These are phyloP conservation scores for Semicossyphus pulcher DNA, from an alignment of 2,113 vertebrate genomes.

Conservation along the genomic window DNA sequence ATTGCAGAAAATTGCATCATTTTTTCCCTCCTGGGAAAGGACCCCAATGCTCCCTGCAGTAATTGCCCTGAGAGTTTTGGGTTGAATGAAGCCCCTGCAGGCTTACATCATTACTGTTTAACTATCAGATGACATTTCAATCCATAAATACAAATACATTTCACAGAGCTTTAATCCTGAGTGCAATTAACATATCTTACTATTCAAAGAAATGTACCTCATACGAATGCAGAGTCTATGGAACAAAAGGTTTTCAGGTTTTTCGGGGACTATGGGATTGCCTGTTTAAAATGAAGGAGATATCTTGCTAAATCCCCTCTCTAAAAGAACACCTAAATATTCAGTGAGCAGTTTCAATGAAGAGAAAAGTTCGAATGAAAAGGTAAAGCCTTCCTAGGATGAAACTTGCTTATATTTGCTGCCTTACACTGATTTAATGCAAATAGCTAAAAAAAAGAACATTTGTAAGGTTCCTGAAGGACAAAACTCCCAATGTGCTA, in stretches of 20 bases:
- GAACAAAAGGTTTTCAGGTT: not conserved
- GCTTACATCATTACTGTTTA: too few relatives aligned
- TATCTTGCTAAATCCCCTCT: constrained; percentile 7
- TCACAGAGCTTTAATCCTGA: too few relatives aligned
- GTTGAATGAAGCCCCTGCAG: too few relatives aligned
- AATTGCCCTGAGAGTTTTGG: too few relatives aligned
- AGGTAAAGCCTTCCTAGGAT: not conserved
- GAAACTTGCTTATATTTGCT: constrained; percentile 7
- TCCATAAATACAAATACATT: too few relatives aligned
- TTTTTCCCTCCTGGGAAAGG: too few relatives aligned
- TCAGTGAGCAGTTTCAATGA: not conserved
- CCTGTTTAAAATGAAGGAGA: constrained; percentile 35
- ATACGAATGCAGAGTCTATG: constrained; percentile 5
- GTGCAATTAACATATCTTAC: too few relatives aligned
- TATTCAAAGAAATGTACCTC: not conserved
- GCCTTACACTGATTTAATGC: constrained; percentile 42
- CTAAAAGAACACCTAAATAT: constrained; percentile 12
- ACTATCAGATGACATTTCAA: too few relatives aligned
- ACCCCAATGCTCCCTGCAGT: too few relatives aligned
- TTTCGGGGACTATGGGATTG: constrained; percentile 1
- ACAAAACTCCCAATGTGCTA: constrained; percentile 59
- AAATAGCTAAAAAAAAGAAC: constrained; percentile 30
- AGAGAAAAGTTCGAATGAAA: constrained; percentile 15
- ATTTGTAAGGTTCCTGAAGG: constrained; percentile 57
- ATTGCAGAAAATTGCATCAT: too few relatives aligned